Evolutionary conservation across 37 sponge, comb jelly and placozoan species (phyloP).

Genomic region (Hormiphora californensis): DNA sequence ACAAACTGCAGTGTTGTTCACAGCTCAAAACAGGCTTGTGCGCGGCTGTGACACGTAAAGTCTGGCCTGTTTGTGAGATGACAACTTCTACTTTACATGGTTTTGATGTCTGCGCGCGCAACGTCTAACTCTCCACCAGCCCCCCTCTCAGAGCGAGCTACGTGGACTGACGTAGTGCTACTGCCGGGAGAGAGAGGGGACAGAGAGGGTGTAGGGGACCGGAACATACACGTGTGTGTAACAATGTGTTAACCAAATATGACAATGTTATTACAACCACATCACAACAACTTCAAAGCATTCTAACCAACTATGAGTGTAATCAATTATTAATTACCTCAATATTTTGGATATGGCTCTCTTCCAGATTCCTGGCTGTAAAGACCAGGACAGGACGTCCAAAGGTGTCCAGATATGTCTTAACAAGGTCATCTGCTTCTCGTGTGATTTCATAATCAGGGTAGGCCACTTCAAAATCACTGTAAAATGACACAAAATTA

Average conservation of each 20-base stretch:
- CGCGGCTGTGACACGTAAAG: conserved; percentile 53
- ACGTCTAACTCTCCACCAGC: not conserved
- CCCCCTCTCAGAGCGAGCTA: not conserved
- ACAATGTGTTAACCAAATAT: too few species aligned
- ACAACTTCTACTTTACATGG: too few species aligned
- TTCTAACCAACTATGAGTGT: too few species aligned
- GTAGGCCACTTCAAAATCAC: conserved; percentile 57
- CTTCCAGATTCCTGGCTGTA: conserved; percentile 68
- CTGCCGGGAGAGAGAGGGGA: not conserved
- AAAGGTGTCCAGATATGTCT: conserved; percentile 87
- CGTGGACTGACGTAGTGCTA: not conserved
- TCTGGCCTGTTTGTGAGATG: not conserved
- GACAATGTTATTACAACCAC: too few species aligned
- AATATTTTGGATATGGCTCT: conserved; percentile 92
- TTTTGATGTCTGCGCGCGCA: too few species aligned
- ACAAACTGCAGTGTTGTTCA: too few species aligned
- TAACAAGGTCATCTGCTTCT: not conserved
- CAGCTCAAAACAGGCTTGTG: conserved; percentile 6
- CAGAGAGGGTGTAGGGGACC: not conserved
- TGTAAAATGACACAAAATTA: too few species aligned
- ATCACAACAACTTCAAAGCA: too few species aligned
- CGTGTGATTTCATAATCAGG: conserved; percentile 61
- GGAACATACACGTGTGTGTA: not conserved
- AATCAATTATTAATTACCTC: too few species aligned
- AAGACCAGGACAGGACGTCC: conserved; percentile 82